Percentiles rank a stretch among this genome's conserved stretches.
Conservation (phyloP, 2,113 vertebrate genomes). For the Ahaetulla prasina region DNA sequence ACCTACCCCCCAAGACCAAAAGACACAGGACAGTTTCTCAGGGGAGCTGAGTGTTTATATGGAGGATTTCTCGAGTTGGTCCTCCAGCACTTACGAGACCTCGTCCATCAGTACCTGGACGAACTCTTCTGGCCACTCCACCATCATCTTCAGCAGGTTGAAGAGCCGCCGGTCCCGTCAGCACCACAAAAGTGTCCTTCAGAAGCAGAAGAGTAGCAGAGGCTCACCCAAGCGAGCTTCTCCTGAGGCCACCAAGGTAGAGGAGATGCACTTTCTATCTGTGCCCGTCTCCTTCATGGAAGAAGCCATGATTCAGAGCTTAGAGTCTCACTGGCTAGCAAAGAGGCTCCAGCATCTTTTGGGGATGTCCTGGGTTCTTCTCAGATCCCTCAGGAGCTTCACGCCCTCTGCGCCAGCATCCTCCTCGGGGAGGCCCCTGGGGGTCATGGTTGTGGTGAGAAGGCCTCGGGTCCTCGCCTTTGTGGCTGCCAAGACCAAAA, state of each 20-base stretch:
- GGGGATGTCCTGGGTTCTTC: background rate
- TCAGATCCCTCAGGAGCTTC: background rate
- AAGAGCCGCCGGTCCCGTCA: background rate
- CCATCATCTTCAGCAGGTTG: background rate
- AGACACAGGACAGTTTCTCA: too few relatives aligned
- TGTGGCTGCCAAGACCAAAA: background rate
- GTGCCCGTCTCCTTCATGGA: background rate
- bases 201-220: too few relatives aligned
- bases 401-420: background rate
- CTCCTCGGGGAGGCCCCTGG: background rate
- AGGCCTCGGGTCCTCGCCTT: background rate
- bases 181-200: too few relatives aligned
- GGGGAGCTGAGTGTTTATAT: too few relatives aligned
- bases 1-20: accelerated
- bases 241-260: background rate
- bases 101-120: background rate
- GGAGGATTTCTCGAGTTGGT: background rate
- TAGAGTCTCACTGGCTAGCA: conserved; percentile 1
- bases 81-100: background rate
- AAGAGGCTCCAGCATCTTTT: conserved; percentile 3
- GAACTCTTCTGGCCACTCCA: background rate
- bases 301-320: background rate
- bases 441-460: background rate
- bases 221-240: background rate
- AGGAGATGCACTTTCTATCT: background rate